These are phyloP conservation scores for Liparis tanakae DNA, from an alignment of 2,797 vertebrate species.

Conservation along the genomic window DNA sequence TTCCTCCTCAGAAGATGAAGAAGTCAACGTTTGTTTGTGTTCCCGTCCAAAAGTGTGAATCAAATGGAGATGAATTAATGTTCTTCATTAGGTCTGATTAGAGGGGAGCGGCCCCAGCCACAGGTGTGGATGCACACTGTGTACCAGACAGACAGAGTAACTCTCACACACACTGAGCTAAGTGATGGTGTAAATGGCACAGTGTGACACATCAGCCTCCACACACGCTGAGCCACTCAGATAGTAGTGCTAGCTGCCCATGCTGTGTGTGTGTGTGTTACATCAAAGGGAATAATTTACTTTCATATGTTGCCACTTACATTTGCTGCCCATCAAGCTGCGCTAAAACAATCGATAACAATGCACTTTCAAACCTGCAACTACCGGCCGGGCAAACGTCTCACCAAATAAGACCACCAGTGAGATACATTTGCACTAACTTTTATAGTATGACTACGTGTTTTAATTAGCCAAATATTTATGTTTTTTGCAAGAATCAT, in stretches of 20 bases:
- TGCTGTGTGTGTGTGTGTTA: slow-evolving; percentile 47
- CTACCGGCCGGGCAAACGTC: slow-evolving; percentile 1
- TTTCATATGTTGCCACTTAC: slow-evolving; percentile 67
- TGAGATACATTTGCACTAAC: background rate
- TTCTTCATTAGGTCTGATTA: slow-evolving; percentile 79
- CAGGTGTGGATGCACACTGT: slow-evolving; percentile 72
- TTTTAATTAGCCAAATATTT: background rate
- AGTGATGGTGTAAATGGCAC: slow-evolving; percentile 69
- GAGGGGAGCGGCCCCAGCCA: slow-evolving; percentile 55
- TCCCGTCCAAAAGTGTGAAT: slow-evolving; percentile 65
- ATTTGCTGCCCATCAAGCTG: slow-evolving; percentile 37
- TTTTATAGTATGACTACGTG: background rate
- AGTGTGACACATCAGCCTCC: slow-evolving; percentile 56
- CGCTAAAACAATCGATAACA: slow-evolving; percentile 35
- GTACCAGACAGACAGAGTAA: slow-evolving; percentile 66
- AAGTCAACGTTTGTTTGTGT: slow-evolving; percentile 21
- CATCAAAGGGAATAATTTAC: slow-evolving; percentile 77
- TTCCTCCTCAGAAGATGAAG: slow-evolving; percentile 2
- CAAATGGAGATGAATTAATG: slow-evolving; percentile 79
- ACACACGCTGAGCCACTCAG: slow-evolving; percentile 61
- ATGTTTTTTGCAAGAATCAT: background rate
- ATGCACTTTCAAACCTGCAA: slow-evolving; percentile 40
- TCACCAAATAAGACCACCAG: background rate
- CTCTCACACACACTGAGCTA: slow-evolving; percentile 51
- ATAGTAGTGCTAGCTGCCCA: slow-evolving; percentile 44